phyloP scores from a whole-genome alignment of 1,140 invertebrate genomes.

The Scylla paramamosain region DNA sequence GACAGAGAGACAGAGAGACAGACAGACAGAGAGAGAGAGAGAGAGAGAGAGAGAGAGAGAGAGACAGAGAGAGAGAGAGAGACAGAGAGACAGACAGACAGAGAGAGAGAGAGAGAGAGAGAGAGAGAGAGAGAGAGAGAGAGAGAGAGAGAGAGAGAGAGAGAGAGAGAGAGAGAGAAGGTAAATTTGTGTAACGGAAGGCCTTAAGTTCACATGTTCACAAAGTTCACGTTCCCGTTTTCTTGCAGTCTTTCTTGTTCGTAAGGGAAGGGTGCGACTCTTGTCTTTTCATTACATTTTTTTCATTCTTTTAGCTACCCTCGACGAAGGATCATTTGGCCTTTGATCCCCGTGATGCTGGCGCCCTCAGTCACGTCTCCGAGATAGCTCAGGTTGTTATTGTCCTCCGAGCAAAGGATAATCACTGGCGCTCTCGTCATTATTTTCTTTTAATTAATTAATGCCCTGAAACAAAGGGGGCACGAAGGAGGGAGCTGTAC shows the following conservation, averaged over 20 bases:
- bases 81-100: background rate
- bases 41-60: no score
- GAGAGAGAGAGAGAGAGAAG: no score
- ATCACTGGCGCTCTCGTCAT: background rate
- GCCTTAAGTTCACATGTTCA: background rate
- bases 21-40: no score
- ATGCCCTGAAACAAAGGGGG: background rate
- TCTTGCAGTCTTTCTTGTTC: background rate
- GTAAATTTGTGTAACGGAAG: no score
- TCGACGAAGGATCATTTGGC: background rate
- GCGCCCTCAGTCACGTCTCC: background rate
- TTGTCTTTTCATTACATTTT: no score
- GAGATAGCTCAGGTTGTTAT: constrained; percentile 8
- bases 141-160: no score
- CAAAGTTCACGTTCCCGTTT: background rate
- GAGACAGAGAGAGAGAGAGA: no score
- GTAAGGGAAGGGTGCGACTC: background rate
- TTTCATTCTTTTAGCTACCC: background rate
- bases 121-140: no score
- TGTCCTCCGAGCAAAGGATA: background rate
- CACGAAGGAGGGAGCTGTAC: no score
- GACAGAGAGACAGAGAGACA: background rate
- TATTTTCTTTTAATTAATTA: background rate
- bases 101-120: no score
- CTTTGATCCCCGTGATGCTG: background rate